phyloP scores from a whole-genome alignment of 2,113 vertebrate species.

The Raja brachyura region DNA sequence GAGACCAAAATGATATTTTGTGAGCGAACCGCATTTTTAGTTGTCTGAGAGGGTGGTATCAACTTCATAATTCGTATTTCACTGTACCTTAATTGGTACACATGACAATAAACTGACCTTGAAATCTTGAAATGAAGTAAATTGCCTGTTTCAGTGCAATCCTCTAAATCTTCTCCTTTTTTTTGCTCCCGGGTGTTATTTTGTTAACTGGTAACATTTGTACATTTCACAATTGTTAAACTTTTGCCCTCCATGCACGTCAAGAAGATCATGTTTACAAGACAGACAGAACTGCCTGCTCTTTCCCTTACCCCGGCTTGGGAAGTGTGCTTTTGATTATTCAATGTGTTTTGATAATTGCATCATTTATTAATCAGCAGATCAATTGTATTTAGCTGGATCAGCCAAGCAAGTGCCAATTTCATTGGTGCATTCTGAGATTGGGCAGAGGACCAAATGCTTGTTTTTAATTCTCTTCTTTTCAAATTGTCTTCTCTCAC shows the following conservation, averaged over 20 bases:
- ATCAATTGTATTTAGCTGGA: not conserved
- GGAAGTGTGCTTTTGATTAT: slow-evolving; percentile 12
- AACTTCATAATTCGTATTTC: not conserved
- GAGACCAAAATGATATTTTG: not conserved
- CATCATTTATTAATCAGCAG: slow-evolving; percentile 30
- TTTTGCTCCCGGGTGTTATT: not conserved
- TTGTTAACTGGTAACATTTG: slow-evolving; percentile 27
- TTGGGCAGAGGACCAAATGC: not conserved
- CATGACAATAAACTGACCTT: no score
- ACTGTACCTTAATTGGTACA: no score
- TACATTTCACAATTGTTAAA: not conserved
- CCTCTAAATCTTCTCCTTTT: not conserved
- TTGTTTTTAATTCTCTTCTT: slow-evolving; percentile 32
- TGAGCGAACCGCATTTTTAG: not conserved
- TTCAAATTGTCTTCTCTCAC: slow-evolving; percentile 42
- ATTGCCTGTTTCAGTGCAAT: not conserved
- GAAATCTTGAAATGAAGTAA: not conserved
- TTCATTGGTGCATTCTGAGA: slow-evolving; percentile 20
- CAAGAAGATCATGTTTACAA: not conserved
- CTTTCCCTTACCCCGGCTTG: not conserved
- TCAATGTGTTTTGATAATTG: slow-evolving; percentile 8
- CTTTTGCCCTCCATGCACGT: not conserved
- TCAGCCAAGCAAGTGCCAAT: slow-evolving; percentile 3
- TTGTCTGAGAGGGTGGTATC: not conserved
- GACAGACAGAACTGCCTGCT: not conserved